Evolutionary conservation across 2,113 vertebrate species (phyloP), one percentile per base, ranked within the genome.

Genomic region (Thinocorus orbignyianus): DNA sequence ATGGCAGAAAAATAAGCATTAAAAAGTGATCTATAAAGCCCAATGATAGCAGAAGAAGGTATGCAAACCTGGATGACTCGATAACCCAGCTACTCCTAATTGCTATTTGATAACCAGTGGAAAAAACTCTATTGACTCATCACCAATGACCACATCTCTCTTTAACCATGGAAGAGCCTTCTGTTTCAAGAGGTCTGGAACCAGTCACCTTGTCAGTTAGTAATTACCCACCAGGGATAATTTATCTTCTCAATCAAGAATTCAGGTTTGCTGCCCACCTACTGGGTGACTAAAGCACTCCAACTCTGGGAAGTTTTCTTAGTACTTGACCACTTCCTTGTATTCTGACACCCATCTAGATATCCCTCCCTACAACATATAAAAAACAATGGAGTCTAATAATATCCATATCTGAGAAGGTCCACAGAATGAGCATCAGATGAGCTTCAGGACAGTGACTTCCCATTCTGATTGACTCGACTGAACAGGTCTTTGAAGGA

Each of bases 371-470:
- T 49, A 77, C 15, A 70, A 42, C 6, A 26, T 3, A 23, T 3
- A 19, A 71, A 76, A 72, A 83, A 24, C 39, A 64, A 61, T 2
- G 4, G 7, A 4, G 4, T 26, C 42, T 54, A 5, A 17, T 44
- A 44, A 17, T 46, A 48, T 37, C 41, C n/a, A 9, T 6, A 13
- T 3, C 11, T 28, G 48, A 51, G 60, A 22, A 58, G 13, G 4
- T 23, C 17, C 3, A 4, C 7, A 88, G 30, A 70, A 62, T 0
- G 3, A 55, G 19, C 7, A 10, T 8, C 17, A 72, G 24, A 24
- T 7, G 13, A 60, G 31, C 33, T 23, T 30, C 0, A 0, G 41
- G 20, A 78, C n/a, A 52, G 33, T 20, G 24, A 68, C 31, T 58
- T 70, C 17, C 48, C 18, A 15, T 19, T 49, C 54, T 52, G 14